Evolutionary conservation across 2,113 vertebrate species (phyloP).

Genomic region (Mesocricetus auratus): DNA sequence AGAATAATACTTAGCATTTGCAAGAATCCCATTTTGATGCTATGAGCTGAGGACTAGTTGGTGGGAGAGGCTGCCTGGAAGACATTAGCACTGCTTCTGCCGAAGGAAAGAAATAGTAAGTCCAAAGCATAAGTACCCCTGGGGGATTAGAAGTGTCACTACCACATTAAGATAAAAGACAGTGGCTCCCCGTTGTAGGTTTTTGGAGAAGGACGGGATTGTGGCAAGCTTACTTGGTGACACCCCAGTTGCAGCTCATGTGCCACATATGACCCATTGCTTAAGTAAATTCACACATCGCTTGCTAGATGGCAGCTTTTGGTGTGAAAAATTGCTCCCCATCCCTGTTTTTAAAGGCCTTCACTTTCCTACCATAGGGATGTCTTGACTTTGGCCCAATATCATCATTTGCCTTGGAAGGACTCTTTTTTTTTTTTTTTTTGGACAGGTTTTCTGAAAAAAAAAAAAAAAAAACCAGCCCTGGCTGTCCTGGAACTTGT

Average conservation of each 20-base stretch:
- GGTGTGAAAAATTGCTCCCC: background rate
- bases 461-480: too few species aligned
- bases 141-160: background rate
- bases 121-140: background rate
- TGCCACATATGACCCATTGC: background rate
- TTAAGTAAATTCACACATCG: background rate
- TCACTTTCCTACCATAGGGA: background rate
- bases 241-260: background rate
- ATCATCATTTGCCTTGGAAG: background rate
- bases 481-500: too few species aligned
- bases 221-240: background rate
- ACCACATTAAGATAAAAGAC: background rate
- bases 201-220: background rate
- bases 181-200: background rate
- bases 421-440: background rate
- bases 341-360: background rate
- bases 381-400: background rate
- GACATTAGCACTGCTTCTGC: background rate
- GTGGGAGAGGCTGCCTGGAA: background rate
- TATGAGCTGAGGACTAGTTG: background rate
- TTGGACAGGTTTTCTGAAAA: too few species aligned
- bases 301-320: background rate
- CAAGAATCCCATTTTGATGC: background rate
- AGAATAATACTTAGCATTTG: background rate
- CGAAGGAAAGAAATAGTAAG: background rate